These are phyloP conservation scores for Perizoma affinitatum DNA, from an alignment of 2,888 invertebrate species.

Conservation along the genomic window DNA sequence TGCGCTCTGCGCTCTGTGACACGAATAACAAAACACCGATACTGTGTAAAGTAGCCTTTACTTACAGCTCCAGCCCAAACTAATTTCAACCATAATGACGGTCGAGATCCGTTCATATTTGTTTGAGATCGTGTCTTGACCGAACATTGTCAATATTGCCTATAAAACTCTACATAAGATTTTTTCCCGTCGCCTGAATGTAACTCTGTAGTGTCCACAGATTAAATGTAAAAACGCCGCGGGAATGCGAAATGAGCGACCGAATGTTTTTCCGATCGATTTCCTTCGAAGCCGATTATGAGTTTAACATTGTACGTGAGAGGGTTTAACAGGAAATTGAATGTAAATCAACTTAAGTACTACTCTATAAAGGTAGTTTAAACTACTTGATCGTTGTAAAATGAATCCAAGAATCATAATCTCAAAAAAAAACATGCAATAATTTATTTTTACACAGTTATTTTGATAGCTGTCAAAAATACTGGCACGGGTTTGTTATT, in stretches of 20 bases:
- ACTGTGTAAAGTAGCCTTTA: conserved; percentile 12
- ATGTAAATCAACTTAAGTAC: no score
- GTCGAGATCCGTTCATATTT: neutral
- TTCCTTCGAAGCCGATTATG: conserved; percentile 51
- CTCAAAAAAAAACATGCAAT: no score
- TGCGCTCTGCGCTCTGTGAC: conserved; percentile 59
- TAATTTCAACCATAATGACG: conserved; percentile 30
- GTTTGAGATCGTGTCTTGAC: conserved; percentile 4
- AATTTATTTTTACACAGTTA: no score
- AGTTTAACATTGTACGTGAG: conserved; percentile 43
- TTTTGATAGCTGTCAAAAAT: no score
- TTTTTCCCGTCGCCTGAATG: conserved; percentile 51
- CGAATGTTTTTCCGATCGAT: conserved; percentile 49
- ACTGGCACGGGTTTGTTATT: no score
- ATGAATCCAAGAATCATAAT: no score
- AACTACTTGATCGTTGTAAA: no score
- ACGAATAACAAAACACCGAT: conserved; percentile 54
- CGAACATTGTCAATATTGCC: conserved; percentile 50
- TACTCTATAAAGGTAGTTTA: no score
- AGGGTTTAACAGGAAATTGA: conserved; percentile 18
- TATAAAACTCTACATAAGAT: conserved; percentile 48
- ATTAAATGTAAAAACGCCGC: conserved; percentile 57
- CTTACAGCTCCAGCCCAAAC: neutral
- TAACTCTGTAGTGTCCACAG: conserved; percentile 52
- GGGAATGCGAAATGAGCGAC: conserved; percentile 55